Base-by-base conservation (phyloP, 1,140 invertebrate genomes). In the Aporrectodea caliginosa region DNA sequence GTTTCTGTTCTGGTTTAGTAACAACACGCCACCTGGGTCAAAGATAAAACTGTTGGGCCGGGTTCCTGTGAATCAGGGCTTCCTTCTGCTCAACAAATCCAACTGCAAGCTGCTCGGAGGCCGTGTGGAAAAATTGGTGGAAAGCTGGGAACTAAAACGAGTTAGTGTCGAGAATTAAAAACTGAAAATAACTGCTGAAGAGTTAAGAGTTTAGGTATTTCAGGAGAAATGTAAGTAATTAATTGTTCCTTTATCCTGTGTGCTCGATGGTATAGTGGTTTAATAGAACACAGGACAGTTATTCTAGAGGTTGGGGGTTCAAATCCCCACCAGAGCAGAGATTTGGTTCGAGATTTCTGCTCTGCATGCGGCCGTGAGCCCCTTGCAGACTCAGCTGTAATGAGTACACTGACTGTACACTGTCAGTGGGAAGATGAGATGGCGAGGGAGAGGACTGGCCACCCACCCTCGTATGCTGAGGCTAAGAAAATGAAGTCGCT, bases 131-230 rank as follows among this genome's bases (percentile, higher is more conserved):
- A 90, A 90, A 82, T 89, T 97, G 83, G 92, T 94, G 80, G 94
- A 96, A 84, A 95, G 94, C 86, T 97, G 95, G 95, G 93, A 95
- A 86, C 86, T 96, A 31, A 93, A 94, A 82, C 91, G 92, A 86
- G 92, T 92, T 86, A 81, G 84, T 84, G 75, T 81, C 14, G 1
- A n/a, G n/a, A n/a, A n/a, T n/a, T n/a, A n/a, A n/a, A 68, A 68
- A 16, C 14, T 27, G 27, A 68, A 16, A 27, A 68, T 68, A 68
- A 68, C 14, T 68, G 58, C 27, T 14, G 27, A 16, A 68, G 14
- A 16, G 58, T 27, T n/a, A 68, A 68, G 27, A 16, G 27, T 27
- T 27, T 16, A 16, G 27, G 14, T 16, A 68, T 68, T 68, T 16
- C 27, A 16, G 27, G 14, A 68, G 27, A 68, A 68, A 68, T 68